These are phyloP conservation scores for Drosophila atripex DNA, from an alignment of 2,888 invertebrate genomes.

Conservation along the genomic window DNA sequence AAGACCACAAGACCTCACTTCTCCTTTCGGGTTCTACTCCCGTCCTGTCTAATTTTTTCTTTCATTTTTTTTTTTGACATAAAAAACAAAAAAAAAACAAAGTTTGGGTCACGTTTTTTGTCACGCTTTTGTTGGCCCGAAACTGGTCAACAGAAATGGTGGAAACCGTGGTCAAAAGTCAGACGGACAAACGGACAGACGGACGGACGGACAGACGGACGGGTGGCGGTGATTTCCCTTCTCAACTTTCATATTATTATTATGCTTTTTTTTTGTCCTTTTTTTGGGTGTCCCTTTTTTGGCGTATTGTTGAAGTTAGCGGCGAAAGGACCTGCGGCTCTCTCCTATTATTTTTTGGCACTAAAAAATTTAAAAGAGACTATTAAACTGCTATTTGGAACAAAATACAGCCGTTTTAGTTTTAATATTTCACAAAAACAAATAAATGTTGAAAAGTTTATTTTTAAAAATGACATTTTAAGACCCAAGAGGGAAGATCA, in stretches of 20 bases:
- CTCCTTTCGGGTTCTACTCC: background rate
- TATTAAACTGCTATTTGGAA: background rate
- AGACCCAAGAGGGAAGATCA: no score
- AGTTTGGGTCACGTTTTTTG: slow-evolving; percentile 72
- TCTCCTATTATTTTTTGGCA: background rate
- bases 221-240: background rate
- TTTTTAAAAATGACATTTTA: no score
- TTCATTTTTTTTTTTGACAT: background rate
- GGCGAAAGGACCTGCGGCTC: slow-evolving; percentile 3
- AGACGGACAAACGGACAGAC: slow-evolving; percentile 19
- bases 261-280: slow-evolving; percentile 1
- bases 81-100: slow-evolving; percentile 44
- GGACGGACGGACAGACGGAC: background rate
- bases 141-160: slow-evolving; percentile 60
- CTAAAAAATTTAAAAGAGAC: background rate
- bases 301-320: slow-evolving; percentile 7
- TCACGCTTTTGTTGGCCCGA: slow-evolving; percentile 58
- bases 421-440: background rate
- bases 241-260: background rate
- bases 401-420: no score
- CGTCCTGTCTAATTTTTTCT: slow-evolving; percentile 9
- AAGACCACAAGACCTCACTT: slow-evolving; percentile 35
- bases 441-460: no score
- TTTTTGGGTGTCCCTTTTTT: background rate
- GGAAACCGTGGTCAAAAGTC: slow-evolving; percentile 68